Evolutionary conservation across 2,888 invertebrate species (phyloP), one percentile per base, ranked within the genome.

Genomic region (Calameuta idolon): DNA sequence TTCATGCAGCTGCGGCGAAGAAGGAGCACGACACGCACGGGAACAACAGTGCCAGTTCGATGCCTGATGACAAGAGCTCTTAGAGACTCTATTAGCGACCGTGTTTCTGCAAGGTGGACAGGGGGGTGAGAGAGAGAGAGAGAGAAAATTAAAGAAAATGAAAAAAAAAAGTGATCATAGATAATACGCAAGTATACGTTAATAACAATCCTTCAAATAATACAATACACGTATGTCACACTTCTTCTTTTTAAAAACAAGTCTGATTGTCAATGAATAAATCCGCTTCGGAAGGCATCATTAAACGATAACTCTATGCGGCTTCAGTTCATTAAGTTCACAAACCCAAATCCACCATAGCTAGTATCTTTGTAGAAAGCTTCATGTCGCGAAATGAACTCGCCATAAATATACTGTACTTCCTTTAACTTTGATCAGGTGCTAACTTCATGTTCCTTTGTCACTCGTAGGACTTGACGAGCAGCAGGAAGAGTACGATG

Each of bases 401-500:
- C 2, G 55, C 55, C 55, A 55, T 55, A 23, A 55, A 55, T 55
- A 23, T 55, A 55, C 23, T 55, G 55, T 55, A 55, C 9, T 23
- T 40, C 0, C 23, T 9, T 23, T 9, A 9, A 9, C 9, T 55
- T 55, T 9, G 23, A 9, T 35, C 82, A 86, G 85, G 73, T 69
- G 75, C 33, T 55, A 55, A 55, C 55, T 55, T 55, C 23, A 55
- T 9, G 23, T 55, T 55, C 23, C 23, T 55, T 71, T 34, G 31
- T 34, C 31, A 31, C 71, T 71, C 71, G 71, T 71, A 71, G 71
- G 71, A 1, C 12, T 34, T 33, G 82, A 86, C 71, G 82, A 83
- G 11, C 71, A 33, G 12, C 34, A 78, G 11, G 73, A 80, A 68
- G 80, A 84, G 30, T 87, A 86, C 82, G 83, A 86, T 73, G 84